These are phyloP conservation scores for Anarsia innoxiella DNA, from an alignment of 2,888 invertebrate genomes.

Conservation along the genomic window DNA sequence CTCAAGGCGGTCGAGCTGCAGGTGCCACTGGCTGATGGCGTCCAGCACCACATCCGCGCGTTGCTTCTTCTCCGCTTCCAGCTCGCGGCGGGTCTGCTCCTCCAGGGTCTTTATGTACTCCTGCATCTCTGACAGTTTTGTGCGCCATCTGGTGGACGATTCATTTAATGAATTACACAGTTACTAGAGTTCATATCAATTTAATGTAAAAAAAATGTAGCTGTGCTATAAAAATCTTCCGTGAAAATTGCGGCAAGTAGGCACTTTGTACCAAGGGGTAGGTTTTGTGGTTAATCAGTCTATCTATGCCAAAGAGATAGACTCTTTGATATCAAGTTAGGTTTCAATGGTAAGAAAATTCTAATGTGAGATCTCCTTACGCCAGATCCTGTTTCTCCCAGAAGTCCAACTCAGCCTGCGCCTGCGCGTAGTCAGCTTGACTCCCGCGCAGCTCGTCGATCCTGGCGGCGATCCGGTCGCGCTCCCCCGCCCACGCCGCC, in stretches of 20 bases:
- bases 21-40: slow-evolving; percentile 23
- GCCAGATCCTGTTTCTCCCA: slow-evolving; percentile 41
- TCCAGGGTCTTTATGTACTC: slow-evolving; percentile 30
- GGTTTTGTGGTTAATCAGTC: no score
- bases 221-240: no score
- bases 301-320: no score
- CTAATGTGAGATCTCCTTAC: slow-evolving; percentile 35
- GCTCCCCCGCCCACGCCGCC: slow-evolving; percentile 23
- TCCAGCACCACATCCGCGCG: slow-evolving; percentile 19
- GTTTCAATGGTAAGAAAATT: no score
- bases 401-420: slow-evolving; percentile 29
- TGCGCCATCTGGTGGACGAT: slow-evolving; percentile 37
- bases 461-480: slow-evolving; percentile 15
- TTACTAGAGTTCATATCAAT: no score
- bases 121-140: slow-evolving; percentile 28
- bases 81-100: slow-evolving; percentile 18
- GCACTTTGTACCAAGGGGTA: no score
- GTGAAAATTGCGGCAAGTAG: no score
- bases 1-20: slow-evolving; percentile 17
- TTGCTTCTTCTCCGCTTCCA: slow-evolving; percentile 22
- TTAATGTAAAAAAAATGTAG: no score
- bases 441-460: slow-evolving; percentile 24
- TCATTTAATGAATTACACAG: not conserved
- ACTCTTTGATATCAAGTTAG: no score
- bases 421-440: slow-evolving; percentile 25